Percentiles rank a stretch among this genome's conserved stretches.
Evolutionary conservation across 2,888 invertebrate species (phyloP).

Genomic region (Syrista parreyssii): DNA sequence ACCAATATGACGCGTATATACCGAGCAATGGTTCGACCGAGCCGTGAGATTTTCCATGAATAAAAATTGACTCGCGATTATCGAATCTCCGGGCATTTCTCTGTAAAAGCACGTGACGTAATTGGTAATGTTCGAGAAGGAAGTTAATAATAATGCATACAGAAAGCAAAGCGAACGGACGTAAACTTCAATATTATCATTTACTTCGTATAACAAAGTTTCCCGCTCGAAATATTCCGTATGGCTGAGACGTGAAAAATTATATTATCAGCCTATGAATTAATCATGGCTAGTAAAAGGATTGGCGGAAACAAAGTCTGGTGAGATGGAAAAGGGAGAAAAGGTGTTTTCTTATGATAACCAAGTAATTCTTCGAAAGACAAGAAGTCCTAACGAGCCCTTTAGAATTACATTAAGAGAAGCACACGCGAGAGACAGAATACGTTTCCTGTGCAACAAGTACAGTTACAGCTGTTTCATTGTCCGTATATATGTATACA

Average conservation of each 20-base stretch:
- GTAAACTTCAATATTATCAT: too few relatives aligned
- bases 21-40: background rate
- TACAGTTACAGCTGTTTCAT: constrained; percentile 55
- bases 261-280: background rate
- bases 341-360: background rate
- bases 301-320: background rate
- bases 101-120: background rate
- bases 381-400: background rate
- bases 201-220: too few relatives aligned
- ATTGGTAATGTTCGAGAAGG: background rate
- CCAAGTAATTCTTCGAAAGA: background rate
- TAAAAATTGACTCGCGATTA: background rate
- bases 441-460: constrained; percentile 52
- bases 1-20: background rate
- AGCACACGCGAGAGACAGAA: constrained; percentile 23
- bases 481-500: constrained; percentile 28
- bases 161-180: background rate
- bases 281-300: background rate
- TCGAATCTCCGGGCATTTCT: background rate
- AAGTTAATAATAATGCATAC: background rate
- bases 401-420: background rate
- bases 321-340: background rate
- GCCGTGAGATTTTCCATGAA: background rate
- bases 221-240: background rate
- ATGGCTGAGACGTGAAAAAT: background rate